These are phyloP conservation scores for Drosophila basisetae DNA, from an alignment of 2,888 invertebrate species.

Conservation along the genomic window DNA sequence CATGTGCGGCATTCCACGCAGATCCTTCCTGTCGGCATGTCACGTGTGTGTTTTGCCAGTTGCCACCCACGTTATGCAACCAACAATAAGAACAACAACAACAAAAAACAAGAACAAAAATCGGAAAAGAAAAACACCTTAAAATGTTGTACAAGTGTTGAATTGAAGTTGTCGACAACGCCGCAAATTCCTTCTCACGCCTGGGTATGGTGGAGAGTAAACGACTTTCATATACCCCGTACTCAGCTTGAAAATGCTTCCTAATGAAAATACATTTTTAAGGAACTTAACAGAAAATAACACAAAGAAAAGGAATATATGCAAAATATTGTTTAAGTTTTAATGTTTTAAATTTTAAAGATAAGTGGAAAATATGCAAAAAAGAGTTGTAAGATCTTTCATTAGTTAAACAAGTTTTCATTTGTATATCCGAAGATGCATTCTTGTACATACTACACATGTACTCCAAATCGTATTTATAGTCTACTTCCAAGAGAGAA, in stretches of 20 bases:
- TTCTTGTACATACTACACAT: fast-evolving
- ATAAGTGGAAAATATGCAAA: not conserved
- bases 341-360: not conserved
- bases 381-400: not conserved
- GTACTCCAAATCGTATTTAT: not conserved
- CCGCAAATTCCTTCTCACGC: slow-evolving; percentile 73
- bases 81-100: slow-evolving; percentile 10
- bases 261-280: not conserved
- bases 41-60: slow-evolving; percentile 55
- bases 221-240: slow-evolving; percentile 6
- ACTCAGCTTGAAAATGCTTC: not conserved
- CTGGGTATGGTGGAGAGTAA: slow-evolving; percentile 7
- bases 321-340: not conserved
- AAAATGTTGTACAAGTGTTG: slow-evolving; percentile 44
- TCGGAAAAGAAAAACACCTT: slow-evolving; percentile 4
- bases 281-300: not conserved
- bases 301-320: not conserved
- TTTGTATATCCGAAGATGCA: not conserved
- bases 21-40: slow-evolving; percentile 64
- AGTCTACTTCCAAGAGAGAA: not conserved
- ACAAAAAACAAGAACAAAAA: not conserved
- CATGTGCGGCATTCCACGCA: slow-evolving; percentile 28
- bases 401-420: not conserved
- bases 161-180: slow-evolving; percentile 60
- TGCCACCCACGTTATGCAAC: slow-evolving; percentile 71